Conservation (phyloP, 2,113 vertebrate genomes). For the Trematocara macrostoma region DNA sequence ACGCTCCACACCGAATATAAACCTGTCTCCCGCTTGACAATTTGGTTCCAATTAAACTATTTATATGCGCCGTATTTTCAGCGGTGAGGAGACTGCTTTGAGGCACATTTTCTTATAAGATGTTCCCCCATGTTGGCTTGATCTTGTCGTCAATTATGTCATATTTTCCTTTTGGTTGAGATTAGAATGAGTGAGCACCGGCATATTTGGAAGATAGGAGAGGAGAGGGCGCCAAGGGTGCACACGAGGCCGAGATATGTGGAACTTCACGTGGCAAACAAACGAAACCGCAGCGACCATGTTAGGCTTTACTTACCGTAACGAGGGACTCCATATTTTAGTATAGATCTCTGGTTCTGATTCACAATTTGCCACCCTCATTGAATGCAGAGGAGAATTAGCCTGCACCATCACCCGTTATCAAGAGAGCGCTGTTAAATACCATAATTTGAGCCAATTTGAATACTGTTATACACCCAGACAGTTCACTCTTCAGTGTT, state of each 20-base stretch:
- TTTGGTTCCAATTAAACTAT: constrained; percentile 65
- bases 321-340: neutral
- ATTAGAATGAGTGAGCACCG: constrained; percentile 12
- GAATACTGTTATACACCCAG: constrained; percentile 38
- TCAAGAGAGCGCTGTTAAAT: constrained; percentile 53
- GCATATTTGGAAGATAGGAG: neutral
- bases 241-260: neutral
- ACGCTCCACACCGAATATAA: constrained; percentile 39
- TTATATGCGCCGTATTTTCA: constrained; percentile 50
- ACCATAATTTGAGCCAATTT: constrained; percentile 52
- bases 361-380: neutral
- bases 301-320: neutral
- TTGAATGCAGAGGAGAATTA: constrained; percentile 36
- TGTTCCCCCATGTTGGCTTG: constrained; percentile 3
- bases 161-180: constrained; percentile 37
- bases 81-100: constrained; percentile 37
- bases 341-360: constrained; percentile 2
- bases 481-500: constrained; percentile 23
- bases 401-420: constrained; percentile 40
- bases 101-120: constrained; percentile 31
- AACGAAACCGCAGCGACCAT: neutral
- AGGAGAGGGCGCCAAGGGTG: neutral
- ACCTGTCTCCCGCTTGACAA: constrained; percentile 56
- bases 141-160: constrained; percentile 24
- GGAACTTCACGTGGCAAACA: neutral